Base-by-base conservation (phyloP, 37 sponge, comb jelly and placozoan genomes). In the Agelas oroides region DNA sequence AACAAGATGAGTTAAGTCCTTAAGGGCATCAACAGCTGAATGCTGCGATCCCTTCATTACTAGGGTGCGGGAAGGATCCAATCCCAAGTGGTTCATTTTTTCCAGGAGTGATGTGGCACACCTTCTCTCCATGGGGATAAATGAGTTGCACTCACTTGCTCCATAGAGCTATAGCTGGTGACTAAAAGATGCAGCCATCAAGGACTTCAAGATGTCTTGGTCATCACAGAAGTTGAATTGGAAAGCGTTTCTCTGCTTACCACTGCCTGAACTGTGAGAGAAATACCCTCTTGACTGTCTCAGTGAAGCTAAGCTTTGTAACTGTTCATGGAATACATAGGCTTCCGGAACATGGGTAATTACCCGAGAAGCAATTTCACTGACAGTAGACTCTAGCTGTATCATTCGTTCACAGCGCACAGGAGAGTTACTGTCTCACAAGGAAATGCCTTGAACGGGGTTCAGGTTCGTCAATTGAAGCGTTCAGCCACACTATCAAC, bases 151-250 rank as follows among this genome's bases (percentile, higher is more conserved):
- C 28, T 75, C 72, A 2, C 77, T 59, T 1, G n/a, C 32, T n/a
- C 93, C 93, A 2, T 66, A 30, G 1, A 92, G 24, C n/a, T n/a
- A n/a, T 12, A 88, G 3, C 24, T 85, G 67, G 68, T 80, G 59
- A 12, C 61, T 18, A 37, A 88, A 92, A 20, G 90, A 79, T 17
- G 90, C 86, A 17, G 71, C 77, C 30, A 92, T 18, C 1, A 92
- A 80, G 27, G 76, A 69, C 53, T 78, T 84, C 3, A 88, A 17
- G n/a, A 75, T 27, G 23, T 36, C n/a, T 2, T 41, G 55, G 53
- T 92, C 72, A 0, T 76, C 77, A 70, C 87, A 86, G 38, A 84
- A 73, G 6, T 73, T 53, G 19, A 76, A 6, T 21, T 23, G 17
- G 30, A 21, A 28, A 14, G 53, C 38, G 18, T 27, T 55, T 25